Base-by-base conservation (phyloP, 2,113 vertebrate species). In the Syrrhaptes paradoxus region DNA sequence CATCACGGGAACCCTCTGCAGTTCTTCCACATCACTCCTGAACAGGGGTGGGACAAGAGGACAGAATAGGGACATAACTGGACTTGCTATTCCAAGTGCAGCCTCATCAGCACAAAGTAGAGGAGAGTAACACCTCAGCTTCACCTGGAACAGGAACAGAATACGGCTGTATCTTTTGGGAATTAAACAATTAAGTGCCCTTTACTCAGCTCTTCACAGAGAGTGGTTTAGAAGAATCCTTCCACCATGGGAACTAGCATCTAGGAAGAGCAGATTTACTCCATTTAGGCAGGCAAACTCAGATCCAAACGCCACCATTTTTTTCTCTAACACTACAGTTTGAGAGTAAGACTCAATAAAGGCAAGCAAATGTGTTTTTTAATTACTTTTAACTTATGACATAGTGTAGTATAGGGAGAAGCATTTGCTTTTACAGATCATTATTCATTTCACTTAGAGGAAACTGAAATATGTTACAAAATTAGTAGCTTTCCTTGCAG, bases 401-500 rank as follows among this genome's bases (percentile, higher is more conserved):
- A 54, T 4, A 1, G 0, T 22, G 18, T 6, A 49, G 28, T 17
- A 57, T 1, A 3, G n/a, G 29, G 34, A 85, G 54, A 68, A 22
- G 8, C 0, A 48, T 79, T 52, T 58, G 17, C 28, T 79, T 75
- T 86, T 68, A 79, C 58, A 85, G n/a, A 83, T 61, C 54, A 14
- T 76, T 61, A 48, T 79, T 6, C 25, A 61, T 55, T 87, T 82
- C 46, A 65, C 63, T 72, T 49, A 38, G 21, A 94, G 29, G 46
- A 94, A 75, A 68, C 2, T 21, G 41, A 84, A 55, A 6, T 8
- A 29, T 5, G n/a, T 77, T 79, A 86, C 16, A 66, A 79, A 90
- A 73, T 51, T 4, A 65, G 58, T 34, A 81, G 15, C 32, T 93
- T 79, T 85, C 52, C 51, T 85, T 89, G n/a, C n/a, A 59, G 28